Percentiles rank a stretch among this genome's conserved stretches.
These are phyloP conservation scores for Bolborhynchus lineola DNA, from an alignment of 2,113 vertebrate species.

Conservation along the genomic window DNA sequence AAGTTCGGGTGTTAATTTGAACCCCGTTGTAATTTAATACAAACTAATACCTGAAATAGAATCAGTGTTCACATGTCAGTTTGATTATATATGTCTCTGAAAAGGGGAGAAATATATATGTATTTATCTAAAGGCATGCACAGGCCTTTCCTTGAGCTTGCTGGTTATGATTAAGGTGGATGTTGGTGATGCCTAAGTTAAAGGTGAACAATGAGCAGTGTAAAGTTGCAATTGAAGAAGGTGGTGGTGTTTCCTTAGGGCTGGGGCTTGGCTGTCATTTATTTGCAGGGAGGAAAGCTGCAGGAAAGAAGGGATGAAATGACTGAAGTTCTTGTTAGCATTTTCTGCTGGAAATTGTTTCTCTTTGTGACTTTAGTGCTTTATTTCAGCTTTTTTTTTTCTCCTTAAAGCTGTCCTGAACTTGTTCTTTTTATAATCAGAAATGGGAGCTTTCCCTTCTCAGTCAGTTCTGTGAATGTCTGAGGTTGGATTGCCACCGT, in stretches of 20 bases:
- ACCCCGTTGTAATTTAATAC: background rate
- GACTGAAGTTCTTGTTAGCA: background rate
- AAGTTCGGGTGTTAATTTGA: background rate
- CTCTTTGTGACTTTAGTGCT: background rate
- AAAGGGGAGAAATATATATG: background rate
- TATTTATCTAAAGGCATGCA: background rate
- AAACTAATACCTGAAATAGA: background rate
- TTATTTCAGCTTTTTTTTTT: background rate
- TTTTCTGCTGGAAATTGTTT: background rate
- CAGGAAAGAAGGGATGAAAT: background rate
- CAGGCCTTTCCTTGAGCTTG: background rate
- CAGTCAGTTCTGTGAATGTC: fast-evolving
- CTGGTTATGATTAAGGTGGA: background rate
- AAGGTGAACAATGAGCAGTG: background rate
- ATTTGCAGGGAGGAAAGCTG: background rate
- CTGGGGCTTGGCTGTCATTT: background rate
- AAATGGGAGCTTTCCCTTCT: background rate
- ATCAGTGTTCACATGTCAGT: background rate
- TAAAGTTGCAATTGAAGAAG: background rate
- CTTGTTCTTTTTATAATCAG: background rate
- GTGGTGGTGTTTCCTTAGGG: background rate
- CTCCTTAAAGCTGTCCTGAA: background rate
- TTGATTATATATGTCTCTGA: background rate
- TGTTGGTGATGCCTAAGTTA: background rate
- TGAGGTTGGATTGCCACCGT: background rate